Conservation (phyloP, 2,888 invertebrate genomes). For the Melanostoma scalare region DNA sequence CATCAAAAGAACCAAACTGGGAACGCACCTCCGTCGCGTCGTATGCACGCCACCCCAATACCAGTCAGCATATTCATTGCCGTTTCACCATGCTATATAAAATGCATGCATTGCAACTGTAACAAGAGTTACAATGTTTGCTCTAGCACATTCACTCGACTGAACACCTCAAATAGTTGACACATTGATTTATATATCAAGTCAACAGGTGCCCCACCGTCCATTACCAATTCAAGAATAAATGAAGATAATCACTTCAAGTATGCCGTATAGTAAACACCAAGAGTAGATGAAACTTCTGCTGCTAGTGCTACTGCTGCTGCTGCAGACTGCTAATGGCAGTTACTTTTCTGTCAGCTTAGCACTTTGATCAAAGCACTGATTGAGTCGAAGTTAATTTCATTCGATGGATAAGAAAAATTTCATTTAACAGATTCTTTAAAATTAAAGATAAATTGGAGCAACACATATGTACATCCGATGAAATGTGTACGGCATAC, state of each 20-base stretch:
- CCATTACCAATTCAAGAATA: conserved; percentile 19
- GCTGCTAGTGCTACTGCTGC: not conserved
- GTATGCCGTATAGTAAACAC: conserved; percentile 4
- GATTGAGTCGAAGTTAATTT: conserved; percentile 32
- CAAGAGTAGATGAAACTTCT: not conserved
- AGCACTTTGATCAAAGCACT: conserved; percentile 15
- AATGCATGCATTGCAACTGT: no score
- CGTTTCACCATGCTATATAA: not conserved
- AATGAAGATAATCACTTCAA: conserved; percentile 42
- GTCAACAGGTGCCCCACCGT: conserved; percentile 56
- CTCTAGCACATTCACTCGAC: conserved; percentile 35
- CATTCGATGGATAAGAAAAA: conserved; percentile 31
- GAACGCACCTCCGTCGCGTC: not conserved
- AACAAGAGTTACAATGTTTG: conserved; percentile 29
- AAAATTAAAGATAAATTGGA: conserved; percentile 25
- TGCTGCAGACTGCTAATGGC: not conserved
- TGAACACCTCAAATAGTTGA: conserved; percentile 58
- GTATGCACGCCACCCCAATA: not conserved
- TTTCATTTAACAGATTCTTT: conserved; percentile 25
- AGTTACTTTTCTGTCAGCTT: conserved; percentile 18
- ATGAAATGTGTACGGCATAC: not conserved
- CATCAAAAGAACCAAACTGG: conserved; percentile 10
- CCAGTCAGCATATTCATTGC: conserved; percentile 5
- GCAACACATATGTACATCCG: conserved; percentile 34
- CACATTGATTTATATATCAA: conserved; percentile 64